These are phyloP conservation scores for Argyrosomus regius DNA, from an alignment of 2,797 vertebrate genomes.

Conservation along the genomic window DNA sequence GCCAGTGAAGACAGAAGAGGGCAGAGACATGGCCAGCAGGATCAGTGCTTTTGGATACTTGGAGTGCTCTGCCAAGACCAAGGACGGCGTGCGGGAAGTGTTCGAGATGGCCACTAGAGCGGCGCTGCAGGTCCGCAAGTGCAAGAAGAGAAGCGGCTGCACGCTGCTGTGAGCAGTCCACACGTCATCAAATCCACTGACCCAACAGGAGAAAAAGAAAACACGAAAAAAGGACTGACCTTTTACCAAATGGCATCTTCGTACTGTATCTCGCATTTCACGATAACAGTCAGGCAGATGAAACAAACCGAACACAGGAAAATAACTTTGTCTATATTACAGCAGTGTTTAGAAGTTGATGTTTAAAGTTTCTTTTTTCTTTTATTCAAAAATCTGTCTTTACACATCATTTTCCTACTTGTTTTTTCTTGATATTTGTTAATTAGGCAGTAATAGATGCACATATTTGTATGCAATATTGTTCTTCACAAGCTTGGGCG, in stretches of 20 bases:
- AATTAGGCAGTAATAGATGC: constrained; percentile 61
- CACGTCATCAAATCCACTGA: constrained; percentile 43
- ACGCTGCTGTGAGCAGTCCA: constrained; percentile 87
- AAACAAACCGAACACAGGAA: constrained; percentile 64
- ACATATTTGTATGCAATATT: constrained; percentile 68
- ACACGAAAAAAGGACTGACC: constrained; percentile 70
- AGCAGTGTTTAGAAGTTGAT: constrained; percentile 69
- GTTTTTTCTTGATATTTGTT: constrained; percentile 63
- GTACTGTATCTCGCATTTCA: constrained; percentile 83
- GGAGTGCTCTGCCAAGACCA: constrained; percentile 98
- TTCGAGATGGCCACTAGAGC: constrained; percentile 98
- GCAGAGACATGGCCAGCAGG: constrained; percentile 94
- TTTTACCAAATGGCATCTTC: constrained; percentile 82
- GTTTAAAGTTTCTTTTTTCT: constrained; percentile 57
- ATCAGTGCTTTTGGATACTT: constrained; percentile 96
- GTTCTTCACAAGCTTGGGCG: constrained; percentile 46
- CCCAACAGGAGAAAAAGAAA: constrained; percentile 49
- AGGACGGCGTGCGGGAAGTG: constrained; percentile 96
- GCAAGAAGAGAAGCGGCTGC: constrained; percentile 91
- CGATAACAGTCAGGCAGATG: constrained; percentile 57
- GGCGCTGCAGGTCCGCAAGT: constrained; percentile 95
- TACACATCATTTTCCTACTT: constrained; percentile 52
- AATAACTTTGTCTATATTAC: constrained; percentile 72
- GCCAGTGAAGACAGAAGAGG: constrained; percentile 95
- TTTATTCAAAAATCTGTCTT: constrained; percentile 48